Base-by-base conservation (phyloP, 2,113 vertebrate species). In the Oncorhynchus kisutch region DNA sequence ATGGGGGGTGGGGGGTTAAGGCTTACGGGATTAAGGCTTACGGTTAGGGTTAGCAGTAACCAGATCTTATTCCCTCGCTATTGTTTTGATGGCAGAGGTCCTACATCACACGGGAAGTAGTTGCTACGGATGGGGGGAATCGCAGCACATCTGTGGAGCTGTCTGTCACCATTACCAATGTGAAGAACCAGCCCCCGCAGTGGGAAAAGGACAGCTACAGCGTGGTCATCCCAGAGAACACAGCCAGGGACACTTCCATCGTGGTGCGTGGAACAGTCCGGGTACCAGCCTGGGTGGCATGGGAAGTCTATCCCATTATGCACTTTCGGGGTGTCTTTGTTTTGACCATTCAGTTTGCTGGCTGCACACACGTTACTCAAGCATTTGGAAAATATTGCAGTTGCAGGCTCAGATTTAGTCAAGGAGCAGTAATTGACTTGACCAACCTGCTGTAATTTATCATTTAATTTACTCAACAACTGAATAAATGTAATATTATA, bases 171-270 rank as follows among this genome's bases (percentile, higher is more conserved):
- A 89, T 96, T 84, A 96, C 93, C 72, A 95, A 94, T 49, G 94
- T 94, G 72, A 94, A 95, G 86, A 96, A 95, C 81, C 95, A 96
- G 83, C 95, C 94, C 7, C 96, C 95, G 0, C 92, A 92, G 73
- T 97, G 96, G 96, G 95, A 95, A 76, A 88, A 86, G 80, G 94
- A 94, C 45, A 93, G 78, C 86, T 94, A 96, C 80, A 92, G 91
- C 31, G 93, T 95, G 18, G 85, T 95, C 73, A 89, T 97, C 82
- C 93, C 94, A 11, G 95, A 95, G 87, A 96, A 96, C 72, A 92
- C 91, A 0, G 88, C 92, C 79, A 91, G 91, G 72, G 95, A 96
- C 91, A 87, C 92, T 0, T 82, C 91, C 8, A 27, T 95, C 78
- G 90, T 93, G 90, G 94, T 95, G 86, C 3, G 54, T 31, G 27